Base-by-base conservation (phyloP, 2,797 vertebrate genomes). In the Heliangelus exortis region DNA sequence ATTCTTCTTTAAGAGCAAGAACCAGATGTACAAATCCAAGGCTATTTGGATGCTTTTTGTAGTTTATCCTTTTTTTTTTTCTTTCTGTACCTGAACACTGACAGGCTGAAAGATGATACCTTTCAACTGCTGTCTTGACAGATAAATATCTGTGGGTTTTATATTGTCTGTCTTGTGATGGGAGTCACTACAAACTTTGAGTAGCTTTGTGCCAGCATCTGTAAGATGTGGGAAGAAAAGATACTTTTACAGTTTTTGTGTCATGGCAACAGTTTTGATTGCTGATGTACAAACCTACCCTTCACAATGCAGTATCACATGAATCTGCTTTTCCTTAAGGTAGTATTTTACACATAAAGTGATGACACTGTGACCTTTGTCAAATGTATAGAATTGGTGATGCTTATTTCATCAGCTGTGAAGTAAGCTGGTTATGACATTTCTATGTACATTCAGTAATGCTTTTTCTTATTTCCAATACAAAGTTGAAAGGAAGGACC, bases 81-180 rank as follows among this genome's bases (percentile, higher is more conserved):
- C 15, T 39, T 65, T 54, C 34, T 9, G 6, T 48, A 26, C 29
- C 11, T 31, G 54, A 92, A 62, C 36, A 54, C 58, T 75, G 84
- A 81, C 86, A 90, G 75, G 43, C 72, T 88, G 89, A 78, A 93
- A 81, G 74, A 86, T 90, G 81, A 89, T 55, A 62, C 47, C 67
- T 86, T 90, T 84, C 58, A 84, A 6, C 23, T 78, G 23, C 43
- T 88, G 26, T 43, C 83, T 84, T 90, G 80, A 69, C 80, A 94
- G 80, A 50, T 86, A 65, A 29, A 94, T 95, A 57, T 86, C 69
- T 65, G 36, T 78, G 59, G 18, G 23, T 94, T 90, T 95, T 95
- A 89, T 91, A 91, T 94, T 75, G 66, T 48, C 69, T 81, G 26
- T 62, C 39, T 84, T 78, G 25, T 78, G 80, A 65, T 57, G 57